Evolutionary conservation across 2,888 invertebrate genomes (phyloP).

Genomic region (Rugalucina vietnamica): DNA sequence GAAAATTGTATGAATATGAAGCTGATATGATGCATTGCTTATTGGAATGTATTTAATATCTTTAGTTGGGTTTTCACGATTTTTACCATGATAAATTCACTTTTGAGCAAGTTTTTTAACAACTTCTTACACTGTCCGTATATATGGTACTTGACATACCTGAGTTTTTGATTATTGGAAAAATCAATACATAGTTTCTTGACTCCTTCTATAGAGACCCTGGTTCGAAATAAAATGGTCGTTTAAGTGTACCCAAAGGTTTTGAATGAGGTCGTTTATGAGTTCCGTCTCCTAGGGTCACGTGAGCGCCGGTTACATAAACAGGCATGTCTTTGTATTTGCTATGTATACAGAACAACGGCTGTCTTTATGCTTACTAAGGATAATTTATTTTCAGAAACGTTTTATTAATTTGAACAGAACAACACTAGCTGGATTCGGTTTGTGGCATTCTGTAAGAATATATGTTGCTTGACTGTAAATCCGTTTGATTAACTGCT

Average conservation of each 20-base stretch:
- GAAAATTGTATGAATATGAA: too few species aligned
- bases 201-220: too few species aligned
- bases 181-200: too few species aligned
- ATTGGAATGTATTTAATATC: too few species aligned
- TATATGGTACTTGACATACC: too few species aligned
- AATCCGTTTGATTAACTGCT: not conserved
- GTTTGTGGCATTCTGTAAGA: too few species aligned
- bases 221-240: constrained; percentile 60
- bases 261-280: constrained; percentile 32
- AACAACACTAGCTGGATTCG: not conserved
- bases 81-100: too few species aligned
- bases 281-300: constrained; percentile 59
- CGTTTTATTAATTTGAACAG: not conserved
- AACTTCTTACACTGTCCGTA: too few species aligned
- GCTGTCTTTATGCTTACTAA: not conserved
- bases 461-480: not conserved
- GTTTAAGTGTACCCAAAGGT: constrained; percentile 41
- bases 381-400: not conserved
- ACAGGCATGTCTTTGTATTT: constrained; percentile 59
- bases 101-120: too few species aligned
- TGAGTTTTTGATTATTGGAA: too few species aligned
- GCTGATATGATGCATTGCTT: too few species aligned
- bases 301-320: constrained; percentile 67
- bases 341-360: not conserved
- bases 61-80: too few species aligned